Conservation (phyloP, 30 jellyfish, hydroid and myxozoan species). For the Morbakka virulenta region DNA sequence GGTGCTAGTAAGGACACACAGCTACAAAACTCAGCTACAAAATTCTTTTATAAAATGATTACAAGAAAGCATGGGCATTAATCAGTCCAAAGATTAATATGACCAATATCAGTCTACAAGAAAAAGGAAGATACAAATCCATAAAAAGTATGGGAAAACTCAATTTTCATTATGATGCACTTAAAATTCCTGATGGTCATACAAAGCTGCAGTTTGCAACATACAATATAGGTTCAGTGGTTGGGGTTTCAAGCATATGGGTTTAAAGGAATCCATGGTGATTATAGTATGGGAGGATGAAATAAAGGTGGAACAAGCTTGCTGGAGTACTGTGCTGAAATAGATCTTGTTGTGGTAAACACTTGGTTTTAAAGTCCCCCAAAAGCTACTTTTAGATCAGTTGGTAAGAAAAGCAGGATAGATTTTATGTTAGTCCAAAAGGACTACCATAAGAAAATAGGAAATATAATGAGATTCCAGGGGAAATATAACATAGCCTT, state of each 20-base stretch:
- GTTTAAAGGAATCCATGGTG: conserved; percentile 26
- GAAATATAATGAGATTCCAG: conserved; percentile 25
- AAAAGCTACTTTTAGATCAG: conserved; percentile 7
- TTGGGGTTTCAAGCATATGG: conserved; percentile 15
- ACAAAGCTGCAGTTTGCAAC: neutral
- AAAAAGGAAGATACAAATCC: conserved; percentile 12
- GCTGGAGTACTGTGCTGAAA: neutral
- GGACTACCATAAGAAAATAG: neutral
- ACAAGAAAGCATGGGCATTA: neutral
- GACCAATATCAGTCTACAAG: conserved; percentile 8
- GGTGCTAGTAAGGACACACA: conserved; percentile 27
- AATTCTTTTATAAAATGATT: neutral
- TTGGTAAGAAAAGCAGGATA: neutral
- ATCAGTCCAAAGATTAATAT: neutral
- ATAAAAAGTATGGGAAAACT: neutral
- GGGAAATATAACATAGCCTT: conserved; percentile 15
- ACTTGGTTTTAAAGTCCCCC: neutral
- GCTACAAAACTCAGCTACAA: conserved; percentile 13
- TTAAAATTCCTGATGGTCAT: neutral
- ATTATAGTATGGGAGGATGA: conserved; percentile 9
- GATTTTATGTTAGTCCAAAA: conserved; percentile 1
- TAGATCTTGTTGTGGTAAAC: conserved; percentile 7
- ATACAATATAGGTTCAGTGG: conserved; percentile 7
- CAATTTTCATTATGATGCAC: neutral
- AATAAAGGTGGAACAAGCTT: conserved; percentile 29